Conservation (phyloP, 2,797 vertebrate genomes). For the Bucorvus abyssinicus region DNA sequence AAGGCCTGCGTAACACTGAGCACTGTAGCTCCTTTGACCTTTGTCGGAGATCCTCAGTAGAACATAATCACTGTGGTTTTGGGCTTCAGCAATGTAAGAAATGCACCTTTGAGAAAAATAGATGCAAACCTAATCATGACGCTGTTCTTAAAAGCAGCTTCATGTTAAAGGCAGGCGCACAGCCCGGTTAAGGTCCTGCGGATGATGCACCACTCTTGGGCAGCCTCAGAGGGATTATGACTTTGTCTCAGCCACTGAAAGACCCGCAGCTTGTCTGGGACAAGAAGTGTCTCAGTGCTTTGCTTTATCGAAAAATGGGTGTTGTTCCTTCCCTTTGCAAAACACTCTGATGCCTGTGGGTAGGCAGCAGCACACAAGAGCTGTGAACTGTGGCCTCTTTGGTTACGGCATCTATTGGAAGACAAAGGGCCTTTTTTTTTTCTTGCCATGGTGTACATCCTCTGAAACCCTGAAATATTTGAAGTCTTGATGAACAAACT, state of each 20-base stretch:
- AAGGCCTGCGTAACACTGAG: not conserved
- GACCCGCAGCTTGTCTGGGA: not conserved
- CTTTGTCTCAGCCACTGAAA: not conserved
- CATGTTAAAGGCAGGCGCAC: not conserved
- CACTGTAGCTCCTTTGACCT: not conserved
- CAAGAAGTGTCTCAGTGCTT: not conserved
- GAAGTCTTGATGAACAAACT: not conserved
- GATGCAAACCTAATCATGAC: not conserved
- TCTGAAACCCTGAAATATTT: not conserved
- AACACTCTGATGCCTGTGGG: not conserved
- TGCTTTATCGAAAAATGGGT: not conserved
- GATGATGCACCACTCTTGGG: not conserved
- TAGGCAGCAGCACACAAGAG: not conserved
- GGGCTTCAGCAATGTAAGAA: not conserved
- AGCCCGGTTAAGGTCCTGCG: not conserved
- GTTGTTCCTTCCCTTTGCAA: not conserved
- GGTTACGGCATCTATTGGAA: not conserved
- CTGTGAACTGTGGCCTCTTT: not conserved
- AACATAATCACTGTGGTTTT: not conserved
- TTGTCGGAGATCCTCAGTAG: not conserved
- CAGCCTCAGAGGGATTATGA: not conserved
- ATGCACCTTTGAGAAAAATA: not conserved
- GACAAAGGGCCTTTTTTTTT: rapidly evolving
- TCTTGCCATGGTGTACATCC: not conserved
- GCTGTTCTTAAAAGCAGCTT: not conserved